Evolutionary conservation across 2,113 vertebrate species (phyloP), one percentile per base, ranked within the genome.

Genomic region (Megaleporinus macrocephalus): DNA sequence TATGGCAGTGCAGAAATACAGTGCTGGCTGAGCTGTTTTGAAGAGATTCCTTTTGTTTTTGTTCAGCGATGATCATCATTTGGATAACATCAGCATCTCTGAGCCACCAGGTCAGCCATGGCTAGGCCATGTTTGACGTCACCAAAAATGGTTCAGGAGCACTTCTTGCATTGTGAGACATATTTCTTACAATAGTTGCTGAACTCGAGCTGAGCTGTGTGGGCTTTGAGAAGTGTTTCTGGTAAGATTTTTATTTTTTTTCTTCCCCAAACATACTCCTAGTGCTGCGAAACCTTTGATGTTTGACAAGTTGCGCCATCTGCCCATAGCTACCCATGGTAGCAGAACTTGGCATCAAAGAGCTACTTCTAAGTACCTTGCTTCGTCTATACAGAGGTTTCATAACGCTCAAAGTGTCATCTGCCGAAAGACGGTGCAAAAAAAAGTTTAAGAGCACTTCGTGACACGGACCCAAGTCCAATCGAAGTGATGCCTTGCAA

Each of bases 261-360:
- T 27, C 29, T 63, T 65, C 29, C 15, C 13, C n/a, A 36, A 36
- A 44, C n/a, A 11, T 26, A 12, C 57, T 61, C 24, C 57, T 26
- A 24, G 55, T 24, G 24, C 57, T 61, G 22, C 2, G 12, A 61
- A 61, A 61, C 57, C n/a, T 61, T 61, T 61, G 57, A 61, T 61
- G 57, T 61, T 26, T 61, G 57, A 61, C 57, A 61, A 13, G 57
- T 61, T 61, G 57, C 57, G 26, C 57, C 57, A 61, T 61, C 57
- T 61, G 24, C 24, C 12, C 57, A 26, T 61, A 24, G 57, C 57
- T 61, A 24, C 57, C 57, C 57, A 61, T 61, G 57, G 57, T 61
- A 61, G 57, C 57, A 26, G 4, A 61, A 61, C 57, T 61, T 61
- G 22, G 57, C 57, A 61, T 61, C 57, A 61, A 61, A 61, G 57